Base-by-base conservation (phyloP, 1,140 invertebrate genomes). In the Drosophila albomicans region DNA sequence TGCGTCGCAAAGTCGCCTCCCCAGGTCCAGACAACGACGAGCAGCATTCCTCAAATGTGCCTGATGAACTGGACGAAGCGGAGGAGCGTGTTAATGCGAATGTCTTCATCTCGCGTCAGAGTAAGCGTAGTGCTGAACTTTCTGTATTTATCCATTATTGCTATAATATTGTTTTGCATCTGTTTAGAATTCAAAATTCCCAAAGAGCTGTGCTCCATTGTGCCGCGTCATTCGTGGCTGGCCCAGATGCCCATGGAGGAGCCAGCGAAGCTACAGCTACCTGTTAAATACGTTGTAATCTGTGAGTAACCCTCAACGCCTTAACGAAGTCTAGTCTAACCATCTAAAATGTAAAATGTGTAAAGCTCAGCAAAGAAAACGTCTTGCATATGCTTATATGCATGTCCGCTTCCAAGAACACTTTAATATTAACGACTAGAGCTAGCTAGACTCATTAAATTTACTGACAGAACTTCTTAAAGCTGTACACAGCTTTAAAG, bases 251-350 rank as follows among this genome's bases (percentile, higher is more conserved):
- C 92, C 10, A 80, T 93, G 61, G 81, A 91, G 30, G 63, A 82
- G 10, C 79, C 84, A 2, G 6, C 58, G 10, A 52, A 67, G 6
- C 64, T 93, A 7, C 57, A 80, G 41, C 72, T 78, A 1, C 92
- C 92, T 2, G 89, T 91, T 8, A 78, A 92, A 75, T 92, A 88
- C 77, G 92, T 93, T 10, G 84, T 93, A 11, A 92, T 93, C 56
- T 78, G 92, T 93, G 66, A 81, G 91, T 86, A 43, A 10, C 15
- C 6, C 4, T 35, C 30, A 15, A 52, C n/a, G 11, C 43, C 43
- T 46, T n/a, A 46, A 13, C 43, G 2, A 62, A 15, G 20, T 25
- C 20, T 25, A 25, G 20, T 25, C 20, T 20, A 20, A 20, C 20
- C 20, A 20, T 20, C 20, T 20, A 20, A 20, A 20, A 20, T 20